Base-by-base conservation (phyloP, 2,888 invertebrate genomes). In the Zonitis immaculata region DNA sequence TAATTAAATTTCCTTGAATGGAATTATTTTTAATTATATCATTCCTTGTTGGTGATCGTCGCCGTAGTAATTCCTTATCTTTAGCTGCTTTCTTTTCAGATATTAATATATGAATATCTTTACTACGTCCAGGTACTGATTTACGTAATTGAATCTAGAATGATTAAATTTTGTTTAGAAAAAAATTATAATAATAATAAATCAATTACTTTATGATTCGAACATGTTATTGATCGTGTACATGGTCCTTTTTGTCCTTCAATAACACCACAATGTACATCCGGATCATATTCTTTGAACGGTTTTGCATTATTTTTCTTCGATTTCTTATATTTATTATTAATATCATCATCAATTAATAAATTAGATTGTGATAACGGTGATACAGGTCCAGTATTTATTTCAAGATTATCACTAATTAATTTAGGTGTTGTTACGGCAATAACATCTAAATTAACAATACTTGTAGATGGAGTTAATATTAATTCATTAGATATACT, bases 201-300 rank as follows among this genome's bases (percentile, higher is more conserved):
- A 32, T 20, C 26, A 18, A 57, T 60, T 64, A 72, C 73, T 64
- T 69, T 67, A 65, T 73, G 73, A 59, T 69, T 73, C 28, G 71
- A 68, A 61, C 72, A 86, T 42, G 90, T 90, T 51, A 91, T 80
- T 16, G 90, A 90, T 54, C 91, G 78, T 47, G 89, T 89, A 73
- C 91, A 91, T 0, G 88, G 88, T 65, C 85, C 85, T 57, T 81
- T 84, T 60, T 87, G 88, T 1, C 79, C 82, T 49, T 81, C 84
- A 63, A 83, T 76, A 12, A 91, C 91, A 2, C 91, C 92, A 73
- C 91, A 91, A 71, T 91, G 91, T 62, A 87, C 84, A 71, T 91
- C 87, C 14, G 91, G 86, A 73, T 91, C 88, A 75, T 88, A 91
- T 70, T 89, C 87, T 55, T 66, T 67, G 16, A 62, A 58, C 20